Evolutionary conservation across 2,113 vertebrate genomes (phyloP).

Genomic region (Pelobates fuscus): DNA sequence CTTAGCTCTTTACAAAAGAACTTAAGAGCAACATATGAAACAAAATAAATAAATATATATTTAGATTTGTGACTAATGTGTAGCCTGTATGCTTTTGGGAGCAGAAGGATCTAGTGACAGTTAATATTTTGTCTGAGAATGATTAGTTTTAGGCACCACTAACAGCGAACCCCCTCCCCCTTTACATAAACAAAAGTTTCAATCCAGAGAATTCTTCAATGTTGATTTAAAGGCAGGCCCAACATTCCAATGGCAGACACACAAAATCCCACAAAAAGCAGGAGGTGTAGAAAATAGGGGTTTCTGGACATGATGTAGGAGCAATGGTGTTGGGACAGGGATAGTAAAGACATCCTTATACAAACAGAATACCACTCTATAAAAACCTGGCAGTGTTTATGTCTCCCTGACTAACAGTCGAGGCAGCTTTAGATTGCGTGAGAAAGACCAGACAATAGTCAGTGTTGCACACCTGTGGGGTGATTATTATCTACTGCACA

Average conservation of each 20-base stretch:
- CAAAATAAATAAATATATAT: too few species aligned
- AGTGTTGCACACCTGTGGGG: slow-evolving; percentile 23
- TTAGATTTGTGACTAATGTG: too few species aligned
- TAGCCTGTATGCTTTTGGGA: too few species aligned
- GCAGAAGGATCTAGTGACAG: neutral
- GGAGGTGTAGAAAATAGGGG: neutral
- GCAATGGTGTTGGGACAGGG: neutral
- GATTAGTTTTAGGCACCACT: neutral
- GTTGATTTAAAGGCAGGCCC: slow-evolving; percentile 17
- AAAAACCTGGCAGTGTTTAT: neutral
- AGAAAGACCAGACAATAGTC: slow-evolving; percentile 22
- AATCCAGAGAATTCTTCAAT: slow-evolving; percentile 48
- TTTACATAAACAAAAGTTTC: slow-evolving; percentile 1
- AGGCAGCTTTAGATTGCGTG: slow-evolving; percentile 15
- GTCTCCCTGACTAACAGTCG: neutral
- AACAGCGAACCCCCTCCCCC: neutral
- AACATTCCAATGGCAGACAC: slow-evolving; percentile 44
- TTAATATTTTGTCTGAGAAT: neutral
- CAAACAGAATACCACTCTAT: neutral
- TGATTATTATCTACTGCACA: slow-evolving; percentile 13
- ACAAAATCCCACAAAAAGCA: neutral
- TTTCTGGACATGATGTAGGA: neutral
- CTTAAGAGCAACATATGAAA: too few species aligned
- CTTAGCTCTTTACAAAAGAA: too few species aligned
- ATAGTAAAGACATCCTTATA: neutral